Conservation (phyloP, 2,797 vertebrate genomes). For the Chiloscyllium punctatum region DNA sequence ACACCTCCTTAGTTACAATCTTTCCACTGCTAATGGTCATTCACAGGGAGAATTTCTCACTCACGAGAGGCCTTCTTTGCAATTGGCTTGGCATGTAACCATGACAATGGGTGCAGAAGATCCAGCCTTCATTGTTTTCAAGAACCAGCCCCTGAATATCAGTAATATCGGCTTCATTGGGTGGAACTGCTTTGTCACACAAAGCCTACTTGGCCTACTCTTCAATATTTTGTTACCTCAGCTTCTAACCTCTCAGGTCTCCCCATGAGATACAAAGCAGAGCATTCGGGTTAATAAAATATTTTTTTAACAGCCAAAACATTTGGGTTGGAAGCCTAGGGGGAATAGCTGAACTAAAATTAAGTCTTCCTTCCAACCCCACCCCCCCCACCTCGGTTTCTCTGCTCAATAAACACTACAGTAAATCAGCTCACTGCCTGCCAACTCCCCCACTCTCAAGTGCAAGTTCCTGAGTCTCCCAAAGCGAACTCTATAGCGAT, state of each 20-base stretch:
- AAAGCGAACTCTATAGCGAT: not conserved
- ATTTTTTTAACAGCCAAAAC: slow-evolving; percentile 14
- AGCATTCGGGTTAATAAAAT: slow-evolving; percentile 24
- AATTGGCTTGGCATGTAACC: not conserved
- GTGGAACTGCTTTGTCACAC: not conserved
- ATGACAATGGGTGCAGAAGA: not conserved
- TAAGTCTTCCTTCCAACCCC: not conserved
- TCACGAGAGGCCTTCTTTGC: not conserved
- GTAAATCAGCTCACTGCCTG: slow-evolving; percentile 7
- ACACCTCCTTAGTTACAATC: not conserved
- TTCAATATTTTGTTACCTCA: not conserved
- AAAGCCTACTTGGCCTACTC: not conserved
- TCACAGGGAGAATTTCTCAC: not conserved
- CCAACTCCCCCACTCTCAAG: slow-evolving; percentile 14
- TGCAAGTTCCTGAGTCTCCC: not conserved
- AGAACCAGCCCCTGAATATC: not conserved
- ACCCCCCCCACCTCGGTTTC: not conserved
- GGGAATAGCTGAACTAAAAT: slow-evolving; percentile 8
- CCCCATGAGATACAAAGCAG: not conserved
- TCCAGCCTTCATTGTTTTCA: not conserved
- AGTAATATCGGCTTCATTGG: not conserved
- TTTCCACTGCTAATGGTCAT: not conserved
- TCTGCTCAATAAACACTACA: not conserved
- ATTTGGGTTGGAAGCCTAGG: not conserved
- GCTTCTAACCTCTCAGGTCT: not conserved